Evolutionary conservation across 2,113 vertebrate genomes (phyloP).

Genomic region (Megatriorchis doriae): DNA sequence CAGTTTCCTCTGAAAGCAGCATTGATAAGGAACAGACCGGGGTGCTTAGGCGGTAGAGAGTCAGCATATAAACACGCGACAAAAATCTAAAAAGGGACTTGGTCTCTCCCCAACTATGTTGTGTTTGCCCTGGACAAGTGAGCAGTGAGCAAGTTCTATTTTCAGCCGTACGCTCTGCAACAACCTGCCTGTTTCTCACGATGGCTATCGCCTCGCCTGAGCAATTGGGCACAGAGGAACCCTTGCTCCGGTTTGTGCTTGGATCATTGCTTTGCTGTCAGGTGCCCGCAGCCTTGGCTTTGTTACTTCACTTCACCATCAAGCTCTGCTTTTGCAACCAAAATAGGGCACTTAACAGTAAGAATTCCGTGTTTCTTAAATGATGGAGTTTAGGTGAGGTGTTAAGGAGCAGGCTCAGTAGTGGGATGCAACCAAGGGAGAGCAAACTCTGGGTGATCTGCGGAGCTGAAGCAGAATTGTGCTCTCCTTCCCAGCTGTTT

Average conservation of each 20-base stretch:
- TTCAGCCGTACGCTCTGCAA: accelerated
- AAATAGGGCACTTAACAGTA: neutral
- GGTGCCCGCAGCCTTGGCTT: neutral
- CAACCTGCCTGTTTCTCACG: neutral
- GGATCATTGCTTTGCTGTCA: neutral
- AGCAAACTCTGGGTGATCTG: neutral
- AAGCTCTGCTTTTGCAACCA: neutral
- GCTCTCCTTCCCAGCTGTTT: neutral
- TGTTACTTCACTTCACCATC: neutral
- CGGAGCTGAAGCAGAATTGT: neutral
- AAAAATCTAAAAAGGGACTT: neutral
- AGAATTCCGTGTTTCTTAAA: neutral
- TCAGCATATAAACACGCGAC: neutral
- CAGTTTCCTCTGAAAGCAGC: neutral
- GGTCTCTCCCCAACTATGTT: neutral
- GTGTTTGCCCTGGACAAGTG: neutral
- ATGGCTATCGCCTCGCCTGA: accelerated
- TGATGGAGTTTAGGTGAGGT: neutral
- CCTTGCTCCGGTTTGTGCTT: neutral
- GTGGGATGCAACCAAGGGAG: neutral
- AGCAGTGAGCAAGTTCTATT: neutral
- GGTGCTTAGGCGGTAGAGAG: neutral
- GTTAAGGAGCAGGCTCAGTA: neutral
- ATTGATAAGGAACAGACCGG: neutral
- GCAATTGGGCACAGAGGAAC: neutral